Base-by-base conservation (phyloP, 2,113 vertebrate genomes). In the Antennarius striatus region DNA sequence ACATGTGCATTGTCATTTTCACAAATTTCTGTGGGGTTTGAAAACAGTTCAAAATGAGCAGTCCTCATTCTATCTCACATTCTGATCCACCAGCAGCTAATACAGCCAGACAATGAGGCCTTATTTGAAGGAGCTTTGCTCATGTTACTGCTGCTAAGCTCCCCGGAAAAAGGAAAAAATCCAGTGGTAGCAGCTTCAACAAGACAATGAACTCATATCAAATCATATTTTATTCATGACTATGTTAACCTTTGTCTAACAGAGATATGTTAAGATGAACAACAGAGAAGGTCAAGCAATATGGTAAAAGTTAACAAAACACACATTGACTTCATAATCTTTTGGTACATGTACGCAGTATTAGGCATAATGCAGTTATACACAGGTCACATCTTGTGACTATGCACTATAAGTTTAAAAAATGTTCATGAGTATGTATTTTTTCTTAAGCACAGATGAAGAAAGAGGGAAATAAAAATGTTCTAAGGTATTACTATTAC, bases 71-170 rank as follows among this genome's bases (percentile, higher is more conserved):
- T 74, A 81, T 77, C 82, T 86, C 75, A 77, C 82, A 88, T 88
- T 87, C 83, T 89, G 80, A 88, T 85, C 84, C 82, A 56, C 64
- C 58, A 51, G 73, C 61, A 68, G 81, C 79, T 79, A 85, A 82
- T 76, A 64, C 85, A 81, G 28, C 57, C 77, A 77, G 77, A 90
- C 89, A 90, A 90, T 88, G 83, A 80, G 56, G 30, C 88, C 89
- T 87, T 88, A 88, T 88, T 75, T 75, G 75, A 80, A 83, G 76
- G 75, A 75, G 80, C 81, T 90, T 89, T 87, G 76, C 88, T 85
- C 80, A 58, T 84, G 81, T 87, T 82, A 81, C 84, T 73, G 69
- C 72, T 56, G 79, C 84, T 69, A 74, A 81, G 67, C 82, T 68
- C 58, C 9, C 55, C 39, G 49, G 74, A 68, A 85, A 86, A 82